These are phyloP conservation scores for Maniola hyperantus DNA, from an alignment of 2,888 invertebrate species.

Conservation along the genomic window DNA sequence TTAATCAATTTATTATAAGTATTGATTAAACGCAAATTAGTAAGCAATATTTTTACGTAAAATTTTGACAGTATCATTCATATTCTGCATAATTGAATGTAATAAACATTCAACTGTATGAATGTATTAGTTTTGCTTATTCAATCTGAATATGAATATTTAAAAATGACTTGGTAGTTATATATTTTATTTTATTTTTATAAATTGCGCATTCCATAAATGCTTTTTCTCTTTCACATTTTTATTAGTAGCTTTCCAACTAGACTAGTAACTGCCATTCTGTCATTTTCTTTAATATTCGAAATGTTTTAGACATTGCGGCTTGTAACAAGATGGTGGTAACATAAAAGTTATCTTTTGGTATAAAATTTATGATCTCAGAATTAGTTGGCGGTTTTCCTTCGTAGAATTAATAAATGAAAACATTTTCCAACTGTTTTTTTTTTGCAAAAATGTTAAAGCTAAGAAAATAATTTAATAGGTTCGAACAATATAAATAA, in stretches of 20 bases:
- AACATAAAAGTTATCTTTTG: not conserved
- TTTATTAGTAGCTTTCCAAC: conserved; percentile 4
- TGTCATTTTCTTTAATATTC: not conserved
- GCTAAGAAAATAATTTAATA: not conserved
- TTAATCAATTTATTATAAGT: too few species aligned
- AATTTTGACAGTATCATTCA: too few species aligned
- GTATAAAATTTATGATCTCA: not conserved
- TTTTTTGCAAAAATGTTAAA: not conserved
- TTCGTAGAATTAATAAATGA: not conserved
- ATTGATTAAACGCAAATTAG: too few species aligned
- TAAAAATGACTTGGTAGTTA: not conserved
- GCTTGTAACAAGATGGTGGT: not conserved
- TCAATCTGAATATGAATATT: not conserved
- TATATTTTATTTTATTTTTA: not conserved
- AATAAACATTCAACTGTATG: not conserved
- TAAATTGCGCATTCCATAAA: not conserved
- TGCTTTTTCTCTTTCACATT: not conserved
- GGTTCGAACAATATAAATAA: not conserved
- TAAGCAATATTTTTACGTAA: too few species aligned
- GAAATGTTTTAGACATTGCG: not conserved
- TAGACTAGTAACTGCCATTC: not conserved
- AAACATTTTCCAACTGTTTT: not conserved
- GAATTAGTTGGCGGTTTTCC: not conserved
- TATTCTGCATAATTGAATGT: not conserved
- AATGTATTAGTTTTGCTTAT: not conserved